A percentile compares a stretch with the other conserved stretches of the same genome.
phyloP scores from a whole-genome alignment of 2,113 vertebrate species.

The Smithornis capensis region DNA sequence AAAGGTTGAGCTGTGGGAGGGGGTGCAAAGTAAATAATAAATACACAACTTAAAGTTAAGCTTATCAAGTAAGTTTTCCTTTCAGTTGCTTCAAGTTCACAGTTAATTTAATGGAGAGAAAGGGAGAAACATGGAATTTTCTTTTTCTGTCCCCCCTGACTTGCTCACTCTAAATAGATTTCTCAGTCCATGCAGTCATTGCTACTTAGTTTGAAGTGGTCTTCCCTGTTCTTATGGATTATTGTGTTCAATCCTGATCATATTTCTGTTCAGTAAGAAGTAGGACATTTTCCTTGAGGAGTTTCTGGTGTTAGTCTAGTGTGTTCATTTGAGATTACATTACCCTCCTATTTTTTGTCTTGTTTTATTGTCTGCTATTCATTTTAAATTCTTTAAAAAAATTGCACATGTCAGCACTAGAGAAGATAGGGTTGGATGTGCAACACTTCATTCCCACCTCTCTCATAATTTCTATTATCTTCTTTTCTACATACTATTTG shows the following conservation, averaged over 20 bases:
- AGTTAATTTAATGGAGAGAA: not conserved
- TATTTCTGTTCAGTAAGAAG: not conserved
- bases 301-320: not conserved
- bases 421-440: rapidly evolving
- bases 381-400: not conserved
- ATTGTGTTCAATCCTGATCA: not conserved
- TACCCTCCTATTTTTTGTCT: not conserved
- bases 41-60: not conserved
- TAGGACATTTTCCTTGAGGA: not conserved
- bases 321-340: not conserved
- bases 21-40: not conserved
- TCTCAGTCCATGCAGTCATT: not conserved
- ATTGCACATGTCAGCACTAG: not conserved
- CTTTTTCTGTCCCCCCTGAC: not conserved
- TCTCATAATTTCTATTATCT: not conserved
- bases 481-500: not conserved
- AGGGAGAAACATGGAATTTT: not conserved
- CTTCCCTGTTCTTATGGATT: not conserved
- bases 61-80: not conserved
- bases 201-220: not conserved
- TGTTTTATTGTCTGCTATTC: not conserved
- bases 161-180: not conserved
- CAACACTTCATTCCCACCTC: not conserved
- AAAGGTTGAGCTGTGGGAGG: not conserved
- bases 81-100: not conserved